Conservation (phyloP, 2,797 vertebrate species). For the Lindbergichthys nudifrons region DNA sequence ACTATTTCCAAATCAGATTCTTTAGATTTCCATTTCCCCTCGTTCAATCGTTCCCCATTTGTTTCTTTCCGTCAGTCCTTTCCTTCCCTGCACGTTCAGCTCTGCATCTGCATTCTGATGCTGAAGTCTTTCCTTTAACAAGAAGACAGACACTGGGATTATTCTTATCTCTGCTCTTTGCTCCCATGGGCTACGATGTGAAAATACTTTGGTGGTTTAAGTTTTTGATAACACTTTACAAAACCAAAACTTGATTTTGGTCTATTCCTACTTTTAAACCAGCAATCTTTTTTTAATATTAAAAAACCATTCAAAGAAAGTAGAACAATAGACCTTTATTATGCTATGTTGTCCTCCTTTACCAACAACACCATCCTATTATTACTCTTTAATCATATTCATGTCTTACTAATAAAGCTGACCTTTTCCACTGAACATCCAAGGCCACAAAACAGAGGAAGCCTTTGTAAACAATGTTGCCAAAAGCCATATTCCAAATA, state of each 20-base stretch:
- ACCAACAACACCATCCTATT: background rate
- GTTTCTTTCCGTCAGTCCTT: slow-evolving; percentile 39
- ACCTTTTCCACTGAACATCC: slow-evolving; percentile 8
- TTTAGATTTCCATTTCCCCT: slow-evolving; percentile 48
- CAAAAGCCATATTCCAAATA: slow-evolving; percentile 21
- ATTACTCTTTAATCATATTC: background rate
- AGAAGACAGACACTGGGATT: background rate
- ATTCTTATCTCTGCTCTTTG: slow-evolving; percentile 29
- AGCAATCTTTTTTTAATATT: background rate
- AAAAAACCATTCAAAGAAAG: slow-evolving; percentile 2
- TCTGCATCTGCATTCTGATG: background rate
- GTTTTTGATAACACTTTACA: background rate
- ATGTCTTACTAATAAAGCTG: slow-evolving; percentile 13
- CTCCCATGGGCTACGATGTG: background rate
- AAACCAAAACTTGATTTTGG: background rate
- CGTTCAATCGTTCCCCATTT: slow-evolving; percentile 20
- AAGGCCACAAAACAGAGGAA: slow-evolving; percentile 6
- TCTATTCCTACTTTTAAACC: background rate
- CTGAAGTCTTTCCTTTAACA: slow-evolving; percentile 1
- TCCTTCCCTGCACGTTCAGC: slow-evolving; percentile 25
- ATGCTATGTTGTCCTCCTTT: background rate
- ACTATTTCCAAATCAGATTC: slow-evolving; percentile 61
- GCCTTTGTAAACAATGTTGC: slow-evolving; percentile 14
- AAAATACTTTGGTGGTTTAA: background rate
- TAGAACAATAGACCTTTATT: background rate